Conservation (phyloP, 1,140 invertebrate genomes). For the Hermatobates lingyangjiaoensis region DNA sequence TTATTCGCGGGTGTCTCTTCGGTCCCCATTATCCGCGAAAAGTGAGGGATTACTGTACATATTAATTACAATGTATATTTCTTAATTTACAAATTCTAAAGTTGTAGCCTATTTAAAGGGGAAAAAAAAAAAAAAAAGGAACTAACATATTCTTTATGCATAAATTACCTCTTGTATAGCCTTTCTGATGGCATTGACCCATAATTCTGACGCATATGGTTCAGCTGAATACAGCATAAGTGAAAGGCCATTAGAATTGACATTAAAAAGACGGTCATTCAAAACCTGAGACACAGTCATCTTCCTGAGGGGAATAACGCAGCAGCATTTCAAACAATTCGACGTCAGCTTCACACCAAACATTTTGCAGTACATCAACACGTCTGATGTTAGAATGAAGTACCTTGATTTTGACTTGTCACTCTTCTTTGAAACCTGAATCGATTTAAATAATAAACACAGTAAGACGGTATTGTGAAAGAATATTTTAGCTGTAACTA, state of each 20-base stretch:
- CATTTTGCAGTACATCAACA: conserved; percentile 39
- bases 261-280: conserved; percentile 31
- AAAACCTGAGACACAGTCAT: conserved; percentile 33
- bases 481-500: too few species aligned
- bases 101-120: too few species aligned
- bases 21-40: too few species aligned
- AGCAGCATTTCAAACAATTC: conserved; percentile 29
- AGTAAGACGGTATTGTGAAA: too few species aligned
- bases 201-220: conserved; percentile 28
- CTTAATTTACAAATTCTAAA: background rate
- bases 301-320: conserved; percentile 38
- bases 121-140: too few species aligned
- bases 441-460: too few species aligned
- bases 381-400: conserved; percentile 33
- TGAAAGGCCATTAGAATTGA: conserved; percentile 34
- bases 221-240: conserved; percentile 35
- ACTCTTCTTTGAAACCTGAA: conserved; percentile 12
- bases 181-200: conserved; percentile 32
- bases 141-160: background rate
- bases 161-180: conserved; percentile 29
- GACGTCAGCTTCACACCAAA: conserved; percentile 20
- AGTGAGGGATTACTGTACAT: too few species aligned
- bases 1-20: too few species aligned
- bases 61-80: background rate
- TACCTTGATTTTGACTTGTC: conserved; percentile 22